Base-by-base conservation (phyloP, 2,113 vertebrate genomes). In the Vidua macroura region DNA sequence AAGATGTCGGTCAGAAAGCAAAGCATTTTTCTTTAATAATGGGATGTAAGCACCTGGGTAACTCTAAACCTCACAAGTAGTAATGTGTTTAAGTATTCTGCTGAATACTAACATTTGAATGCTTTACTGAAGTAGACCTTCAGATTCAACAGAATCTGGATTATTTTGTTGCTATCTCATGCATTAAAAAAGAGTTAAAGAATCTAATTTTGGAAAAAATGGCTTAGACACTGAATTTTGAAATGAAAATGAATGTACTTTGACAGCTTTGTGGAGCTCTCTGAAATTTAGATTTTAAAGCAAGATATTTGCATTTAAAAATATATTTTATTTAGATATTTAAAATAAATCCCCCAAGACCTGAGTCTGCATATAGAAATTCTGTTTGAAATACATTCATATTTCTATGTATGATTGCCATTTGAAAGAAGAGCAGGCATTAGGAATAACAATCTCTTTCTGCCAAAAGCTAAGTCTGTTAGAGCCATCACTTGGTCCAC, bases 401-500 rank as follows among this genome's bases (percentile, higher is more conserved):
- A 75, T 92, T 91, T 91, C 49, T 94, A 63, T 52, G 31, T 55
- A 48, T 59, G 76, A 78, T 33, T 93, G 58, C 48, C 35, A 58
- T 89, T 86, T 92, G 83, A 90, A 92, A 94, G 41, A 44, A 60
- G 41, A 91, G 18, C 22, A 84, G 41, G 58, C 33, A 75, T 91
- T 86, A 79, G 74, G 37, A 88, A 60, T 70, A 79, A 62, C 33
- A 58, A 30, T 51, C 16, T 37, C 62, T 79, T 56, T 39, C 28
- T 91, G 88, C 92, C 89, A 93, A 93, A 86, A 92, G 8, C 48
- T 39, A 56, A n/a, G 69, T 92, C 94, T 93, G 88, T 86, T 92
- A 90, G 58, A 94, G 81, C 46, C 90, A 94, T 91, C 69, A 95
- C 72, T 78, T 87, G 60, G 69, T 96, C 81, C 73, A 89, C 80